Base-by-base conservation (phyloP, 2,797 vertebrate species). In the Cirrhinus mrigala region DNA sequence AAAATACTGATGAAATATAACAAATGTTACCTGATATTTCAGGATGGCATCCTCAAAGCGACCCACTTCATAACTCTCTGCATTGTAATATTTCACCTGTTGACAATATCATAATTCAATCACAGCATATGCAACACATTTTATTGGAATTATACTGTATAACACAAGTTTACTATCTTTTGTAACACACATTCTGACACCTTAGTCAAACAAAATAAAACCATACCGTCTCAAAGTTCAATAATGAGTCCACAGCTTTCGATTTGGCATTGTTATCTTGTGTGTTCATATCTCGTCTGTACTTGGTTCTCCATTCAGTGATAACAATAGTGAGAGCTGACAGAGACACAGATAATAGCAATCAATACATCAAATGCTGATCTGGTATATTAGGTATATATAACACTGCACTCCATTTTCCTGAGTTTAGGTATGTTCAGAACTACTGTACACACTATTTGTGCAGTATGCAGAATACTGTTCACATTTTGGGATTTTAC, bases 31-130 rank as follows among this genome's bases (percentile, higher is more conserved):
- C 97, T 99, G 98, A 89, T 97, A 99, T 84, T 97, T 97, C 44
- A 97, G 2, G 87, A 99, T 97, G 87, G 97, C 95, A 0, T 96
- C 96, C 0, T 96, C 96, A 62, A 97, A 99, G 24, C 97, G 95
- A 16, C 93, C 83, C 14, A 97, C 97, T 91, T 99, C 98, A 0
- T 99, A 99, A 88, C 79, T 91, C 92, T 99, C 98, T 0, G 98
- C 97, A 0, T 97, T 99, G 91, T 99, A 99, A 89, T 99, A 99
- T 89, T 99, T 99, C 78, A 99, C 98, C 98, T 99, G 64, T n/a
- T 29, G 46, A 56, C 22, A 46, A 79, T 20, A 48, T 70, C 24
- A 22, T 50, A 60, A 73, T 20, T 50, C 1, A 71, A 40, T 71
- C 15, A 27, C n/a, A 20, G 5, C 16, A 71, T 29, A 20, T 24